Evolutionary conservation across 64 coral and sea anemone species (phyloP), one percentile per base, ranked within the genome.

Genomic region (Trachythela sp.): DNA sequence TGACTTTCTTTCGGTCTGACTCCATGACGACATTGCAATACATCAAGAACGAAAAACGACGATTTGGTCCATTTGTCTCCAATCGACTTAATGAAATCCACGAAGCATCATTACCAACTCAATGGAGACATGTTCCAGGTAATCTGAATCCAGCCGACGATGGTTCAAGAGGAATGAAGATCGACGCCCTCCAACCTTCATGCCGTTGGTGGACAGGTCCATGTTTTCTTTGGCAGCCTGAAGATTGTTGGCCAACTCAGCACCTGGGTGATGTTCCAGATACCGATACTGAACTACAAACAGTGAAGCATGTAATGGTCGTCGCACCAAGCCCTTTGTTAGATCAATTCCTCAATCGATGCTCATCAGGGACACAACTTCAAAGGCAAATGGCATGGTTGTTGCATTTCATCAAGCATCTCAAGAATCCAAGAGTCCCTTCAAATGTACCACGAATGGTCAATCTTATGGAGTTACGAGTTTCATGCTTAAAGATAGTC

Each of bases 161-260:
- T 48, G 91, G 91, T 4, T 92, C 86, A 9, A 48, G 71, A 60
- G 91, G 85, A 13, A 0, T 84, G 36, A 43, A 10, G 20, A 87
- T 87, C 15, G 0, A 92, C 26, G 48, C 90, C 9, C 52, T 92
- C 59, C 32, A 92, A 64, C 58, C 67, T 10, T 14, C 30, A 37
- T 92, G 90, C 24, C 85, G 70, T 9, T 92, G 85, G 84, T 88
- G 85, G 90, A 68, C 85, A 39, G 90, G 90, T 13, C 85, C 85
- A 18, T 14, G 64, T n/a, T 92, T 92, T 42, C 59, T 92, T 13
- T 49, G 43, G 2, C 68, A 83, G 38, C 10, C 60, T 0, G 56
- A 86, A 4, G 90, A 92, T 30, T 85, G 30, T 1, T 92, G 90
- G 70, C 90, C 90, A 31, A 48, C 39, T 31, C 2, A 22, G 22